Conservation (phyloP, 2,797 vertebrate genomes). For the Hoplostethus atlanticus region DNA sequence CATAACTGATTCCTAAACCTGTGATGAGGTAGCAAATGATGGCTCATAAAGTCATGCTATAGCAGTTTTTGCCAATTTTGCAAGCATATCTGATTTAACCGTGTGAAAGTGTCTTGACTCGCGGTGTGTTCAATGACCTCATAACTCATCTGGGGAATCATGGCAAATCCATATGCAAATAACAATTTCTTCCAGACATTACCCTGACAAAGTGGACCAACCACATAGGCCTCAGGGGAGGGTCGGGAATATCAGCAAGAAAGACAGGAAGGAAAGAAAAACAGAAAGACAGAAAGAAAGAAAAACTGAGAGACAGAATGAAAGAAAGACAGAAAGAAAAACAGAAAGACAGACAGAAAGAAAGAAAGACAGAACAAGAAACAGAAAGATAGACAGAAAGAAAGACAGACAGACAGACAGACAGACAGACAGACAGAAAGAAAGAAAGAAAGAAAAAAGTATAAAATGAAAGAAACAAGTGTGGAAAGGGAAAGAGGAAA, state of each 20-base stretch:
- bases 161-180: conserved; percentile 54
- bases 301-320: not conserved
- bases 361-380: too few species aligned
- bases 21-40: conserved; percentile 37
- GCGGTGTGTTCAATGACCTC: conserved; percentile 18
- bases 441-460: not conserved
- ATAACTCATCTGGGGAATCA: conserved; percentile 11
- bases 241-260: not conserved
- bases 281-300: not conserved
- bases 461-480: conserved; percentile 3
- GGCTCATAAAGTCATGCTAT: conserved; percentile 39
- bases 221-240: not conserved
- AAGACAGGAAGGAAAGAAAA: not conserved
- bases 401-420: too few species aligned
- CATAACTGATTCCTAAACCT: conserved; percentile 76
- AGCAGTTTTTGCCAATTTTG: conserved; percentile 23
- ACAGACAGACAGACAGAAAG: not conserved
- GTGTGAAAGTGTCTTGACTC: conserved; percentile 28
- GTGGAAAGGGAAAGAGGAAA: conserved; percentile 1
- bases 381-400: too few species aligned
- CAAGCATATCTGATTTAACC: conserved; percentile 52
- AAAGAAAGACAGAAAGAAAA: not conserved
- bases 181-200: conserved; percentile 17
- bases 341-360: not conserved
- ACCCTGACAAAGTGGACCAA: conserved; percentile 1